phyloP scores from a whole-genome alignment of 1,140 invertebrate genomes.

The Heterodera carotae region DNA sequence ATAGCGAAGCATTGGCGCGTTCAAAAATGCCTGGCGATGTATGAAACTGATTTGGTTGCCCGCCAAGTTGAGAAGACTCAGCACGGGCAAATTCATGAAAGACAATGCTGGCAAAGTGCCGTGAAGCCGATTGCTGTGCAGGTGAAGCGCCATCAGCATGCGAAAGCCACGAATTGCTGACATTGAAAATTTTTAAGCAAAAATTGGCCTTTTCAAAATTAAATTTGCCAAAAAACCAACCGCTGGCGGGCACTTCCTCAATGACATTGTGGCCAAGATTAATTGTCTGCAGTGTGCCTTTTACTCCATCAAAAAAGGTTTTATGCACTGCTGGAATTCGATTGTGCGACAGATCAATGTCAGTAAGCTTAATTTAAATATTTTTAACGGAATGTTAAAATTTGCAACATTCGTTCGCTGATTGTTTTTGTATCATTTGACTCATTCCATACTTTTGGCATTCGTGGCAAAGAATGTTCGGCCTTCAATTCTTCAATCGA shows the following conservation, averaged over 20 bases:
- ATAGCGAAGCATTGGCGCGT: slow-evolving; percentile 61
- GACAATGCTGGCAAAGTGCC: slow-evolving; percentile 50
- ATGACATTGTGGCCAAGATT: slow-evolving; percentile 62
- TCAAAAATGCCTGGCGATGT: slow-evolving; percentile 62
- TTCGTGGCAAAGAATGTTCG: slow-evolving; percentile 53
- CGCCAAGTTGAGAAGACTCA: slow-evolving; percentile 61
- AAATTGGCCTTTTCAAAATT: neutral
- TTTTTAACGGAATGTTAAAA: slow-evolving; percentile 15
- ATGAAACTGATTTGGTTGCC: slow-evolving; percentile 55
- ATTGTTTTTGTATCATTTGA: neutral
- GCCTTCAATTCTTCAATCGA: slow-evolving; percentile 54
- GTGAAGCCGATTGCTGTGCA: slow-evolving; percentile 58
- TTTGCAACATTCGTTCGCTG: neutral
- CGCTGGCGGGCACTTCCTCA: slow-evolving; percentile 59
- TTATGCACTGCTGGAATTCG: slow-evolving; percentile 59
- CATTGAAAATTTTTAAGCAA: too few relatives aligned
- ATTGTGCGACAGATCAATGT: slow-evolving; percentile 63
- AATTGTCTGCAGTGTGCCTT: slow-evolving; percentile 62
- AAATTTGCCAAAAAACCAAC: slow-evolving; percentile 36
- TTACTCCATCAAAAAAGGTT: slow-evolving; percentile 59
- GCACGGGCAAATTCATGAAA: slow-evolving; percentile 63
- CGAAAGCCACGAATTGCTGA: slow-evolving; percentile 64
- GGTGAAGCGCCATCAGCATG: slow-evolving; percentile 58
- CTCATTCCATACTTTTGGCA: slow-evolving; percentile 60
- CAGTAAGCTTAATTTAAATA: slow-evolving; percentile 55